Evolutionary conservation across 2,113 vertebrate genomes (phyloP).

Genomic region (Melanerpes formicivorus): DNA sequence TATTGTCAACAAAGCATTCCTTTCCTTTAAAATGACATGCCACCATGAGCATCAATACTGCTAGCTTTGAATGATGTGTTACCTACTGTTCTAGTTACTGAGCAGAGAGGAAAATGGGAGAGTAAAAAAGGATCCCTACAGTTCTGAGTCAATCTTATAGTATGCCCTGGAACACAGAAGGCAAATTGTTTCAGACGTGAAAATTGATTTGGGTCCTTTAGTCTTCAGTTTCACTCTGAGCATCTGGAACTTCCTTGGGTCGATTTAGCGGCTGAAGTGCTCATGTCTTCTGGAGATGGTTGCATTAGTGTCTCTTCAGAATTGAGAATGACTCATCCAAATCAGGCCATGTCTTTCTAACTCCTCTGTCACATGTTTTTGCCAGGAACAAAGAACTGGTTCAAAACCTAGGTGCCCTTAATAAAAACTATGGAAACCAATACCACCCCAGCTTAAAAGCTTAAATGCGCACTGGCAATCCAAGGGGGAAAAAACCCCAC

Average conservation of each 20-base stretch:
- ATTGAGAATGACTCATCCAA: conserved; percentile 24
- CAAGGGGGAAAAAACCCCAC: neutral
- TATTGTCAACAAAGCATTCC: neutral
- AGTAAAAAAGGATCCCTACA: neutral
- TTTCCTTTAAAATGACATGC: neutral
- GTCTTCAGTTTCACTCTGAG: neutral
- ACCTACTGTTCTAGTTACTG: neutral
- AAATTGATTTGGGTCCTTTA: neutral
- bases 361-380: neutral
- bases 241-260: neutral
- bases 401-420: neutral
- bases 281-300: neutral
- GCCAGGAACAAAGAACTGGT: neutral
- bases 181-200: neutral
- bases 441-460: neutral
- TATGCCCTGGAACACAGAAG: neutral
- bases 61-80: neutral
- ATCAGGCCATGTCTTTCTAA: neutral
- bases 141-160: neutral
- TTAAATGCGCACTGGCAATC: neutral
- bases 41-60: neutral
- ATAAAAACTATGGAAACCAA: conserved; percentile 2
- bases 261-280: neutral
- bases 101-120: conserved; percentile 1
- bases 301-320: neutral